A percentile compares a stretch with the other conserved stretches of the same genome.
Evolutionary conservation across 2,113 vertebrate genomes (phyloP).

Genomic region (Sinocyclocheilus rhinocerous): DNA sequence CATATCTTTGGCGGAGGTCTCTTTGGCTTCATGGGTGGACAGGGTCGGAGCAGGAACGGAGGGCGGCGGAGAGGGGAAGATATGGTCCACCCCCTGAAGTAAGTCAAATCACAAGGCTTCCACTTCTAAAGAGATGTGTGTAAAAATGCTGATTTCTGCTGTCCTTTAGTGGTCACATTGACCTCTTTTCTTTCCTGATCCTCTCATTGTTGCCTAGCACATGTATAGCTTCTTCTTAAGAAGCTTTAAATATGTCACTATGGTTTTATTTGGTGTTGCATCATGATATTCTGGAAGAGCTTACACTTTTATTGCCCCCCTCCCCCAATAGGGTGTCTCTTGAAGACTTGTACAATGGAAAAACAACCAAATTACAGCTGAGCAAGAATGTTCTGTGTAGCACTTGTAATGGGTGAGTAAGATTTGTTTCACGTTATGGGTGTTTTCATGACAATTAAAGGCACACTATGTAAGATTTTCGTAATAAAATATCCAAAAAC

Average conservation of each 20-base stretch:
- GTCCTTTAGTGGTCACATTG: not conserved
- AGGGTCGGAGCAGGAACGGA: constrained; percentile 90
- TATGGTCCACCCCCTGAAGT: constrained; percentile 99
- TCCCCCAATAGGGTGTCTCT: too few species aligned
- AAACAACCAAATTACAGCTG: too few species aligned
- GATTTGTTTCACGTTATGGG: not conserved
- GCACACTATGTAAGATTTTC: too few species aligned
- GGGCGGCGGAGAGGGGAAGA: constrained; percentile 96
- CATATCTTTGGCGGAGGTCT: constrained; percentile 98
- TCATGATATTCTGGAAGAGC: not conserved
- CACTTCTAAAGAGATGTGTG: not conserved
- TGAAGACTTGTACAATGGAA: too few species aligned
- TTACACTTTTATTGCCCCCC: too few species aligned
- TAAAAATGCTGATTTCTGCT: not conserved
- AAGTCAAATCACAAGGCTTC: constrained; percentile 58
- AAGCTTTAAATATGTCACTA: not conserved
- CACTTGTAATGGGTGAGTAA: constrained; percentile 94
- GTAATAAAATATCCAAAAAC: too few species aligned
- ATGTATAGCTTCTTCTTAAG: not conserved
- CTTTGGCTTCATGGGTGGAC: constrained; percentile 97
- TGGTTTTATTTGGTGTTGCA: not conserved
- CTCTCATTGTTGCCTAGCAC: not conserved
- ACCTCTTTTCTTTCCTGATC: not conserved
- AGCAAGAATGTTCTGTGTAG: constrained; percentile 96
- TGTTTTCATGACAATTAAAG: not conserved